Conservation (phyloP, 2,888 invertebrate genomes). For the Aspidiotus destructor region DNA sequence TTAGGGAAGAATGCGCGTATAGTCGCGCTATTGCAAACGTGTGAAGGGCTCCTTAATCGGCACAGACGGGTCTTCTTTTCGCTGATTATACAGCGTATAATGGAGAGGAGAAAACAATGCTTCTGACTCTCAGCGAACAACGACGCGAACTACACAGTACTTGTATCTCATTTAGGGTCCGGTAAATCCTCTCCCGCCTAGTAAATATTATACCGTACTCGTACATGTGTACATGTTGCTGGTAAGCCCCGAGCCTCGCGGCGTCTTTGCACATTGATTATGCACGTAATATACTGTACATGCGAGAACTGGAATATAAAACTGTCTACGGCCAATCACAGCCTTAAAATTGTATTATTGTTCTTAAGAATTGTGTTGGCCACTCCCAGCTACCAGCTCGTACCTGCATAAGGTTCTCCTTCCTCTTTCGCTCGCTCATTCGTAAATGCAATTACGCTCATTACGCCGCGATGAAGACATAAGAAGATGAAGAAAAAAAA, state of each 20-base stretch:
- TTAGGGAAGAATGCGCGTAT: too few relatives aligned
- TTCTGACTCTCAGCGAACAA: constrained; percentile 15
- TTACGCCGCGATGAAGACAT: neutral
- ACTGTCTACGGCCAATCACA: constrained; percentile 24
- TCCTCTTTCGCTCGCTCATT: neutral
- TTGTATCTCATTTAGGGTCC: constrained; percentile 28
- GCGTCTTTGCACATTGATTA: constrained; percentile 26
- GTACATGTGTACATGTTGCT: neutral
- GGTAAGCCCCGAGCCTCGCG: constrained; percentile 15
- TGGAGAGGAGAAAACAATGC: constrained; percentile 26
- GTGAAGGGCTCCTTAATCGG: neutral
- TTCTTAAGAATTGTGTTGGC: constrained; percentile 23
- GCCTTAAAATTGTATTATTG: constrained; percentile 25
- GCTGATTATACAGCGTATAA: neutral
- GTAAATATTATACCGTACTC: too few relatives aligned
- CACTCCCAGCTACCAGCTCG: constrained; percentile 22
- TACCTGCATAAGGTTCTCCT: constrained; percentile 2
- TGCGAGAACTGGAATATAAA: constrained; percentile 23
- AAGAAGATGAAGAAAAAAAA: too few relatives aligned
- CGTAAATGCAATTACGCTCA: neutral
- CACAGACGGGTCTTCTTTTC: neutral
- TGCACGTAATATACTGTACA: constrained; percentile 18
- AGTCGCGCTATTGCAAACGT: neutral
- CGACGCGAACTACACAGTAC: neutral
- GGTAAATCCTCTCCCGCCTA: constrained; percentile 6